A percentile compares a stretch with the other conserved stretches of the same genome.
These are phyloP conservation scores for Nyctalus aviator DNA, from an alignment of 2,797 vertebrate species.

Conservation along the genomic window DNA sequence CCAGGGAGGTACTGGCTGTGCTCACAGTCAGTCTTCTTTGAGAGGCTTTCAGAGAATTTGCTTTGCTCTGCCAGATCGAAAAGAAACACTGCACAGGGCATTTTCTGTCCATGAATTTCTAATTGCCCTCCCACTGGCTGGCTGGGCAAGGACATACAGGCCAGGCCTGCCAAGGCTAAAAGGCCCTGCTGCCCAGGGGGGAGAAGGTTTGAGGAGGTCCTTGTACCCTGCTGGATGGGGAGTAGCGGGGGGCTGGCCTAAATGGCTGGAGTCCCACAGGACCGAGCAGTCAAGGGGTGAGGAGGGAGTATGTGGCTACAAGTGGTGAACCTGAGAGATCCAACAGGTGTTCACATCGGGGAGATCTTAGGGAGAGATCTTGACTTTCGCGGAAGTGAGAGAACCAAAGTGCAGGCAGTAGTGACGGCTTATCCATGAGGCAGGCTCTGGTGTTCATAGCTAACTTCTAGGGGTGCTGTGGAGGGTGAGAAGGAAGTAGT, in stretches of 20 bases:
- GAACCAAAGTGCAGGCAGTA: neutral
- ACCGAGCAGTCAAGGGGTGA: neutral
- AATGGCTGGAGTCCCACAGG: neutral
- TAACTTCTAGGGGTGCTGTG: neutral
- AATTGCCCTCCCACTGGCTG: neutral
- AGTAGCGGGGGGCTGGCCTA: neutral
- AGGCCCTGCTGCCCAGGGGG: neutral
- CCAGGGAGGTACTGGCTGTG: neutral
- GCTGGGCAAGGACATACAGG: neutral
- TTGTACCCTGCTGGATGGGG: neutral
- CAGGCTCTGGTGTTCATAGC: neutral
- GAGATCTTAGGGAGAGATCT: neutral
- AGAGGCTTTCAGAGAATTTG: neutral
- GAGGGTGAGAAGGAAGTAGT: neutral
- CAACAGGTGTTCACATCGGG: neutral
- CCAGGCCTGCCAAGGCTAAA: neutral
- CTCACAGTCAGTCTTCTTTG: neutral
- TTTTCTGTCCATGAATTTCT: constrained; percentile 1
- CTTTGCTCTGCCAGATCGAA: neutral
- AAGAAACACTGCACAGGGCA: neutral
- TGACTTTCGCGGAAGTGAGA: neutral
- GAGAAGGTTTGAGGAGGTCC: neutral
- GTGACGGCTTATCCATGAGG: neutral
- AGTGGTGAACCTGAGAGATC: neutral
- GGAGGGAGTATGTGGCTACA: neutral